A percentile compares a stretch with the other conserved stretches of the same genome.
These are phyloP conservation scores for Patella depressa DNA, from an alignment of 2,888 invertebrate genomes.

Conservation along the genomic window DNA sequence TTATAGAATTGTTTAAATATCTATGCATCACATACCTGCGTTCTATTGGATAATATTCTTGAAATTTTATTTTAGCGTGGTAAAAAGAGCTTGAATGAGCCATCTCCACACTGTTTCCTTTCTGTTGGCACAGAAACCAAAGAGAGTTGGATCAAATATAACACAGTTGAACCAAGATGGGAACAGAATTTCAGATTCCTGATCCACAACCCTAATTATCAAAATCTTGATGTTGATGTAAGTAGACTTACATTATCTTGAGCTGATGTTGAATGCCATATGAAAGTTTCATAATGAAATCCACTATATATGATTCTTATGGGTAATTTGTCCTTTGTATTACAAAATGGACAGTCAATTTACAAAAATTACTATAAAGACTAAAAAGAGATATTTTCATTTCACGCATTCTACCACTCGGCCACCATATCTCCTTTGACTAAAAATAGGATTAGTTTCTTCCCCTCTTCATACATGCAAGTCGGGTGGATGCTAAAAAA, in stretches of 20 bases:
- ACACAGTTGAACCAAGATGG: constrained; percentile 92
- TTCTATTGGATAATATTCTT: too few species aligned
- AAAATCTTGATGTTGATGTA: constrained; percentile 87
- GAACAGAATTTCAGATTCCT: constrained; percentile 95
- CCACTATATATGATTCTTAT: too few species aligned
- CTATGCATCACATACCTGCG: too few species aligned
- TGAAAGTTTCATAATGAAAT: too few species aligned
- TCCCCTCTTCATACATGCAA: background rate
- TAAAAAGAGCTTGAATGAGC: constrained; percentile 74
- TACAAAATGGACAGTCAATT: too few species aligned
- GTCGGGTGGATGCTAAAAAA: background rate
- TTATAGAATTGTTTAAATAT: background rate
- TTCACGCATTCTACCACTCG: too few species aligned
- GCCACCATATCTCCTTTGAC: too few species aligned
- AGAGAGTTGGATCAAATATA: constrained; percentile 57
- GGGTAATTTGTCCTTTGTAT: too few species aligned
- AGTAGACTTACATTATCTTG: constrained; percentile 13
- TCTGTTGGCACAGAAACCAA: constrained; percentile 77
- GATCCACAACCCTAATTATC: constrained; percentile 90
- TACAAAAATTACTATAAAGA: too few species aligned
- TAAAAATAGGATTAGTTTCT: too few species aligned
- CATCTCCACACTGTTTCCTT: constrained; percentile 87
- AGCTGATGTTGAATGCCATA: too few species aligned
- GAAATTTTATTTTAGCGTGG: constrained; percentile 51
- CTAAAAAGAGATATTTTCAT: too few species aligned